Conservation (phyloP, 2,113 vertebrate genomes). For the Phrynosoma blainvillii region DNA sequence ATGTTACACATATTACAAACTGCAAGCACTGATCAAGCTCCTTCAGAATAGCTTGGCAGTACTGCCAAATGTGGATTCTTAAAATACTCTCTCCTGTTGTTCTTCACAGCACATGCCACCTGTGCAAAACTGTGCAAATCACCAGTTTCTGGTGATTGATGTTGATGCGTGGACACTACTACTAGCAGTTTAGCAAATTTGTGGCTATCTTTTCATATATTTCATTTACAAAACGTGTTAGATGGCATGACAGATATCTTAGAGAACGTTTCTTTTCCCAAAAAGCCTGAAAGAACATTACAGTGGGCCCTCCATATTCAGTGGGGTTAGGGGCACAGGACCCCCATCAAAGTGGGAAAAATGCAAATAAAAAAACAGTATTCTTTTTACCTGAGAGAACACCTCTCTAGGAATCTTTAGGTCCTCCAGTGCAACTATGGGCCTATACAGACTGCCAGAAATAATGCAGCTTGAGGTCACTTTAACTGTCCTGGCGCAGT, state of each 20-base stretch:
- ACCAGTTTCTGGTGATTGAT: too few species aligned
- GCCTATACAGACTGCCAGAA: too few species aligned
- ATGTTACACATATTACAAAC: too few species aligned
- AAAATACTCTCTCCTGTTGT: slow-evolving; percentile 54
- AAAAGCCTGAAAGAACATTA: background rate
- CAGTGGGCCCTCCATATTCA: too few species aligned
- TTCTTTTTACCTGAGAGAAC: too few species aligned
- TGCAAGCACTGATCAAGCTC: rapidly evolving
- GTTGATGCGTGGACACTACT: rapidly evolving
- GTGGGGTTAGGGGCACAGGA: too few species aligned
- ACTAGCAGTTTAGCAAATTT: background rate
- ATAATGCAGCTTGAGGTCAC: too few species aligned
- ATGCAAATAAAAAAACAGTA: too few species aligned
- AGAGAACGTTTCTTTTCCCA: slow-evolving; percentile 7
- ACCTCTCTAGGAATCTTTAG: too few species aligned
- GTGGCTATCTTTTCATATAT: slow-evolving; percentile 44
- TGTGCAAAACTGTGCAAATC: rapidly evolving
- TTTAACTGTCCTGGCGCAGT: too few species aligned
- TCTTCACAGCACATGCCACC: background rate
- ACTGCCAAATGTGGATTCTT: background rate
- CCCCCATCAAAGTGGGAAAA: too few species aligned
- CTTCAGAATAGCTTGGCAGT: rapidly evolving
- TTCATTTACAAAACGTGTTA: slow-evolving; percentile 54
- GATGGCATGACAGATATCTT: slow-evolving; percentile 64
- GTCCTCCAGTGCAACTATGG: too few species aligned